Conservation (phyloP, 2,113 vertebrate species). For the Caloenas nicobarica region DNA sequence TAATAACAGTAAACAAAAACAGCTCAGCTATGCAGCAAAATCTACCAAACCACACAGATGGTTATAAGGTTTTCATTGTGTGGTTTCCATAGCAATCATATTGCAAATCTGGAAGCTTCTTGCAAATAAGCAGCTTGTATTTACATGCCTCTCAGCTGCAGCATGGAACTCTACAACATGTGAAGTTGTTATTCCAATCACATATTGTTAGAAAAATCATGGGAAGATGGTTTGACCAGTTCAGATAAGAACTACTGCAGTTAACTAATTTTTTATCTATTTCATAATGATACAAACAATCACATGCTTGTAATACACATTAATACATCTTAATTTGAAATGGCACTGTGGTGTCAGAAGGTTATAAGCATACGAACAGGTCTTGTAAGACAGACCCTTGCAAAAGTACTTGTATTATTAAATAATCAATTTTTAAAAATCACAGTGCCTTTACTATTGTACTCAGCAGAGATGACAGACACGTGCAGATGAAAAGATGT, state of each 20-base stretch:
- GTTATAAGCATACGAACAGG: not conserved
- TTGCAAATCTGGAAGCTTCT: conserved; percentile 82
- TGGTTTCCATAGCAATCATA: conserved; percentile 87
- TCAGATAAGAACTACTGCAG: conserved; percentile 57
- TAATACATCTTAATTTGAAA: conserved; percentile 23
- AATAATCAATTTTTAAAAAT: not conserved
- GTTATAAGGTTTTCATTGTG: conserved; percentile 82
- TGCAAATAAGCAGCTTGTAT: conserved; percentile 86
- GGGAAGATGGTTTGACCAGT: conserved; percentile 69
- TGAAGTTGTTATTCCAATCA: conserved; percentile 76
- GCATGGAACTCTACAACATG: conserved; percentile 63
- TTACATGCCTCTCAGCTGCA: conserved; percentile 81
- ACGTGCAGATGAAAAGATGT: not conserved
- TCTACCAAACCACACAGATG: conserved; percentile 81
- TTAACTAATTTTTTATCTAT: conserved; percentile 39
- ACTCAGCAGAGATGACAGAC: not conserved
- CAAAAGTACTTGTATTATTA: not conserved
- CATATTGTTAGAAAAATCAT: conserved; percentile 67
- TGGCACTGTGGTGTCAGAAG: not conserved
- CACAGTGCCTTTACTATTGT: not conserved
- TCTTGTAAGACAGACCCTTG: not conserved
- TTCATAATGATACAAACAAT: conserved; percentile 40
- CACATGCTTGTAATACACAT: not conserved
- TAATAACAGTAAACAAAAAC: conserved; percentile 83
- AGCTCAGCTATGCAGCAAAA: conserved; percentile 77